Percentiles rank a stretch among this genome's conserved stretches.
These are phyloP conservation scores for Riparia riparia DNA, from an alignment of 2,113 vertebrate species.

Conservation along the genomic window DNA sequence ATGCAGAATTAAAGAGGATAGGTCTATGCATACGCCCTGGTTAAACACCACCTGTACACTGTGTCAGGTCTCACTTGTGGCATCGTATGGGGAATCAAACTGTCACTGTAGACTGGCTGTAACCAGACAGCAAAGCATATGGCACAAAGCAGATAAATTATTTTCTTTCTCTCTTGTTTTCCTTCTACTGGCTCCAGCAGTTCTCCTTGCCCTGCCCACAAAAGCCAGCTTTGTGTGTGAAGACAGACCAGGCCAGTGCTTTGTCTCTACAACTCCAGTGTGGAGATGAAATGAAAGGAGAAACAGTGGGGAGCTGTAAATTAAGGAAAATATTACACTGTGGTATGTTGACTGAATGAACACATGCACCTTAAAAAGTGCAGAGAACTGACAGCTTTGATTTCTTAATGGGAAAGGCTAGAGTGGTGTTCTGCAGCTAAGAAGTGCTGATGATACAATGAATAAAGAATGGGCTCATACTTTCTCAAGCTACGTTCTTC, in stretches of 20 bases:
- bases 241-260: not conserved
- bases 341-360: not conserved
- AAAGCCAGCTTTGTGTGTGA: not conserved
- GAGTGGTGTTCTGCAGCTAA: not conserved
- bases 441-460: not conserved
- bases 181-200: not conserved
- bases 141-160: not conserved
- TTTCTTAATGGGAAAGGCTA: not conserved
- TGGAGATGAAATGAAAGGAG: not conserved
- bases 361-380: fast-evolving
- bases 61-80: not conserved
- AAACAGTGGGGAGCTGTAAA: not conserved
- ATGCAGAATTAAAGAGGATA: not conserved
- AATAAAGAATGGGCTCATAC: not conserved
- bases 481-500: not conserved
- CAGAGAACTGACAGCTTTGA: not conserved
- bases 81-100: not conserved
- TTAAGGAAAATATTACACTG: not conserved
- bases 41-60: not conserved
- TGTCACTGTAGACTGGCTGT: not conserved
- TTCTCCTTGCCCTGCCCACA: not conserved
- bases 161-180: slow-evolving; percentile 28
- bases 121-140: not conserved
- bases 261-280: not conserved
- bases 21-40: no score